phyloP scores from a whole-genome alignment of 2,888 invertebrate genomes.

The Hanleya hanleyi region DNA sequence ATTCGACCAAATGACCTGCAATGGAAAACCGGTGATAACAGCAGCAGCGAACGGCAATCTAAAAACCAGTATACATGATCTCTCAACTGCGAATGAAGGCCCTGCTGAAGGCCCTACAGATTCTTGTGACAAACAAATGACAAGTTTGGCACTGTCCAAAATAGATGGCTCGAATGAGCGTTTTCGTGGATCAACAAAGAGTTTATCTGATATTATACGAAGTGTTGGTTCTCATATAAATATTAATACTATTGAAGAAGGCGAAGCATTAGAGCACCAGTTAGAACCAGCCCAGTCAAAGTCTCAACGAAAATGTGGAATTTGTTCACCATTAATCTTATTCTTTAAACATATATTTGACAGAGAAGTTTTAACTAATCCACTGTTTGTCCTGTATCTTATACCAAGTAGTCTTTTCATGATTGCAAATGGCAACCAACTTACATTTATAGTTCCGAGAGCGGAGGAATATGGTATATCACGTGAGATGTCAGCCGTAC shows the following conservation, averaged over 20 bases:
- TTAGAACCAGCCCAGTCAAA: neutral
- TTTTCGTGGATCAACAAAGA: neutral
- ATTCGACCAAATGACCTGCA: no score
- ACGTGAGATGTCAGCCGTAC: neutral
- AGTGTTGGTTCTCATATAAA: neutral
- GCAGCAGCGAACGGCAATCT: no score
- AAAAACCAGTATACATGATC: no score
- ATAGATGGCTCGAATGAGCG: no score
- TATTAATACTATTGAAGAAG: neutral
- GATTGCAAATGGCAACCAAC: neutral
- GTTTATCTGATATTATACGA: neutral
- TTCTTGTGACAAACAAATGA: no score
- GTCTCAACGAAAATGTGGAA: neutral
- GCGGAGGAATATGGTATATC: neutral
- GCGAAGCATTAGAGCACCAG: neutral
- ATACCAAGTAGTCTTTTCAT: neutral
- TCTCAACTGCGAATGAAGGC: no score
- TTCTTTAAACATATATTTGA: neutral
- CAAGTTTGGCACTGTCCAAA: no score
- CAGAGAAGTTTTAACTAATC: neutral
- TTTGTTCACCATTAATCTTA: neutral
- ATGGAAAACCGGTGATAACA: no score
- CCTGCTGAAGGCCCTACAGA: no score
- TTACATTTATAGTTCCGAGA: neutral
- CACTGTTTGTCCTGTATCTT: neutral